phyloP scores from a whole-genome alignment of 2,888 invertebrate genomes.

The Acleris cristana region DNA sequence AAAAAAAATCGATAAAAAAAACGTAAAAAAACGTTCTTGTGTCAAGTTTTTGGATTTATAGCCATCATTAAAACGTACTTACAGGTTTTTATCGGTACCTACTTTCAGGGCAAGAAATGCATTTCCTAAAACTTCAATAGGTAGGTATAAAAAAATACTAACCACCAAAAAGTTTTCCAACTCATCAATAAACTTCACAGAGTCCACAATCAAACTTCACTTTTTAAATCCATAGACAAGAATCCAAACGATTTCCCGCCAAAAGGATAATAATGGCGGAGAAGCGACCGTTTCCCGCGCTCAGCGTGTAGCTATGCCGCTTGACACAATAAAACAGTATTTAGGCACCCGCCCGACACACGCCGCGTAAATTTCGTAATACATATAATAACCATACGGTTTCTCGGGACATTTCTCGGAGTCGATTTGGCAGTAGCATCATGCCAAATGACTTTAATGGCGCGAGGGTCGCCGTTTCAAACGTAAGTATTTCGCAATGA shows the following conservation, averaged over 20 bases:
- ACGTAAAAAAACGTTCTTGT: too few species aligned
- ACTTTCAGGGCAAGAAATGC: neutral
- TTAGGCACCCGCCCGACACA: slow-evolving; percentile 55
- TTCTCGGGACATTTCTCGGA: slow-evolving; percentile 60
- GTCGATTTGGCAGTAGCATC: slow-evolving; percentile 65
- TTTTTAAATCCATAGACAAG: slow-evolving; percentile 18
- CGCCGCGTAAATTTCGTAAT: slow-evolving; percentile 63
- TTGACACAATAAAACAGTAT: slow-evolving; percentile 76
- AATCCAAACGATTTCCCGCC: slow-evolving; percentile 29
- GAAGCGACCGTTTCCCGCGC: slow-evolving; percentile 58
- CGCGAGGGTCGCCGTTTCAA: slow-evolving; percentile 44
- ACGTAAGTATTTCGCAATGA: slow-evolving; percentile 38
- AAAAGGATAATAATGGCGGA: slow-evolving; percentile 23
- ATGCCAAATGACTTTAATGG: slow-evolving; percentile 59
- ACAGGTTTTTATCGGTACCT: too few species aligned
- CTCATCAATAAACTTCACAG: slow-evolving; percentile 2
- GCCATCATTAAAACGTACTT: too few species aligned
- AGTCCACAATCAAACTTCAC: slow-evolving; percentile 13
- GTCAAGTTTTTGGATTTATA: too few species aligned
- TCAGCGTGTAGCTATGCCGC: slow-evolving; percentile 60
- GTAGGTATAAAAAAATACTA: neutral
- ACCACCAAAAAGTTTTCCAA: slow-evolving; percentile 2
- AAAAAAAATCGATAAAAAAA: too few species aligned
- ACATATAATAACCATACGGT: slow-evolving; percentile 64
- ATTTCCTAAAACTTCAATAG: neutral